phyloP scores from a whole-genome alignment of 64 coral and sea anemone genomes.

The Platygyra sinensis region DNA sequence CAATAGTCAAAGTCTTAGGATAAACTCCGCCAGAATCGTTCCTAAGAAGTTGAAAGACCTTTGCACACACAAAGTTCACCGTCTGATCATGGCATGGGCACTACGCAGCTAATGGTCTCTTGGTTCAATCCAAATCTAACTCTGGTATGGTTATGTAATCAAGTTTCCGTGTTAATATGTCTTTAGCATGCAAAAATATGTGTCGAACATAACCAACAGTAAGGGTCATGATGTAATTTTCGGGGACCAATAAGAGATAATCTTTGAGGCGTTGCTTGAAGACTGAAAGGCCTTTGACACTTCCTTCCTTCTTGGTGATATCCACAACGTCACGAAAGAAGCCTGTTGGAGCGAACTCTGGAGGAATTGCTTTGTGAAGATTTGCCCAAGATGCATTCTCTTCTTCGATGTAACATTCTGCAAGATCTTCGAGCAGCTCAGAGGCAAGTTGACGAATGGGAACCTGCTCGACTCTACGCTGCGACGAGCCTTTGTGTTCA shows the following conservation, averaged over 20 bases:
- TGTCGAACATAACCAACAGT: background rate
- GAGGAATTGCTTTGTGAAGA: conserved; percentile 23
- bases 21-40: too few relatives aligned
- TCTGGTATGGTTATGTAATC: background rate
- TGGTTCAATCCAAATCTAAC: background rate
- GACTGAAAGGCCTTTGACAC: background rate
- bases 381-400: conserved; percentile 6
- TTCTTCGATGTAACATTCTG: background rate
- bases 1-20: too few relatives aligned
- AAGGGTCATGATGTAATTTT: background rate
- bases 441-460: background rate
- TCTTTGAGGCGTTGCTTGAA: background rate
- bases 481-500: background rate
- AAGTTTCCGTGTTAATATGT: background rate
- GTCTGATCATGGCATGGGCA: background rate
- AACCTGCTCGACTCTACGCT: background rate
- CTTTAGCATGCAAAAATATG: background rate
- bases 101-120: background rate
- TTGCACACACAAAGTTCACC: too few relatives aligned
- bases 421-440: background rate
- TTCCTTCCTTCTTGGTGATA: background rate
- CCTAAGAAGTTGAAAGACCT: too few relatives aligned
- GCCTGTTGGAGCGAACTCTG: background rate
- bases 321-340: background rate
- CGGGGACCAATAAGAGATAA: background rate